These are phyloP conservation scores for Aphis gossypii DNA, from an alignment of 1,140 invertebrate genomes.

Conservation along the genomic window DNA sequence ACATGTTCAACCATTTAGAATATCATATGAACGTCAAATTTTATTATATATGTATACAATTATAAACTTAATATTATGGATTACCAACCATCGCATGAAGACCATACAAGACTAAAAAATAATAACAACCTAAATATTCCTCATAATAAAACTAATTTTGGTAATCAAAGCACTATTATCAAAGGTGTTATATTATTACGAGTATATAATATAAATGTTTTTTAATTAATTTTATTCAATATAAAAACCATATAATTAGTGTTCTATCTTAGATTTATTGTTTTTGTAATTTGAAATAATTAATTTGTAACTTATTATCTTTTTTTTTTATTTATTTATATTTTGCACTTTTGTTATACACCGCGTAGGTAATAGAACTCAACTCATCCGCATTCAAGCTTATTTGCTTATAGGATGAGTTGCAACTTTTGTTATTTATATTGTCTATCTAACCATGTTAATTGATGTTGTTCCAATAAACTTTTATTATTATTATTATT, in stretches of 20 bases:
- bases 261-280: not conserved
- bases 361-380: too few species aligned
- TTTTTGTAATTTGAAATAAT: not conserved
- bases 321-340: not conserved
- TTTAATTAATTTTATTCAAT: not conserved
- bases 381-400: too few species aligned
- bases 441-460: too few species aligned
- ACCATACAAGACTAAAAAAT: too few species aligned
- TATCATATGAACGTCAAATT: not conserved
- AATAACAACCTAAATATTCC: too few species aligned
- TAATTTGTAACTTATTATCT: not conserved
- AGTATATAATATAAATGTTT: not conserved
- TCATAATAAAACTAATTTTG: not conserved
- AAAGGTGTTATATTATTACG: constrained; percentile 10
- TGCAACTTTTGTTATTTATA: too few species aligned
- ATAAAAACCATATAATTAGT: not conserved
- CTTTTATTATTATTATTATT: too few species aligned
- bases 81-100: too few species aligned
- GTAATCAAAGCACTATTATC: constrained; percentile 7
- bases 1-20: not conserved
- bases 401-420: too few species aligned
- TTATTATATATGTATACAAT: not conserved
- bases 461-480: too few species aligned
- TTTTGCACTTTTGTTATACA: too few species aligned
- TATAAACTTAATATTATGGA: too few species aligned